Percentiles rank a stretch among this genome's conserved stretches.
phyloP scores from a whole-genome alignment of 2,113 vertebrate species.

The Pogona vitticeps region DNA sequence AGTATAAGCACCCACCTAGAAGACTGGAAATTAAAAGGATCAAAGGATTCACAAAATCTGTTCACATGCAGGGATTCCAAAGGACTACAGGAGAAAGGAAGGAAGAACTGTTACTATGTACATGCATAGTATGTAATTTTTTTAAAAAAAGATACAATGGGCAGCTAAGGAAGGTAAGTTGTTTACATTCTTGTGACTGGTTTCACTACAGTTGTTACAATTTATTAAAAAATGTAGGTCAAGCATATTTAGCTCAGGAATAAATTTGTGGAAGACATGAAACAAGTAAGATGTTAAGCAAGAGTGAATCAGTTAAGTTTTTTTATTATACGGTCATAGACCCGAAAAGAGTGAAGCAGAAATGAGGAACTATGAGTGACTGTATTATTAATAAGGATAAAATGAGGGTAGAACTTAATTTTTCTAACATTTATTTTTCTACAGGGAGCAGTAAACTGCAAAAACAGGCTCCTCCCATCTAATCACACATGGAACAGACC shows the following conservation, averaged over 20 bases:
- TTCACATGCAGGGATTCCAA: slow-evolving; percentile 71
- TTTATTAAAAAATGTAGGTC: neutral
- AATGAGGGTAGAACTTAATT: neutral
- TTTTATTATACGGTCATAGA: too few relatives aligned
- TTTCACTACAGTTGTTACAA: neutral
- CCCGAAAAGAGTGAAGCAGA: too few relatives aligned
- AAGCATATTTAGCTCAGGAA: slow-evolving; percentile 1
- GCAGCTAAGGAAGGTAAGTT: neutral
- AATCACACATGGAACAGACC: neutral
- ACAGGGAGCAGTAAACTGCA: neutral
- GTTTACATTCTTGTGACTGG: neutral
- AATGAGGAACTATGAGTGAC: neutral
- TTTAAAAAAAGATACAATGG: neutral
- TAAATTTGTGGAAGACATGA: neutral
- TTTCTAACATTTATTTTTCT: neutral
- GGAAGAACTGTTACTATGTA: neutral
- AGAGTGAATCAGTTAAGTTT: too few relatives aligned
- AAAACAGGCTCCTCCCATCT: neutral
- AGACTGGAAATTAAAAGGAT: slow-evolving; percentile 74
- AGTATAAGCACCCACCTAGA: slow-evolving; percentile 74
- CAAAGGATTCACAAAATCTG: slow-evolving; percentile 60
- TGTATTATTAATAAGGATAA: neutral
- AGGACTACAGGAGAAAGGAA: slow-evolving; percentile 71
- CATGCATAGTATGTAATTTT: fast-evolving
- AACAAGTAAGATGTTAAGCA: neutral